These are phyloP conservation scores for Sylvia borin DNA, from an alignment of 2,797 vertebrate genomes.

Conservation along the genomic window DNA sequence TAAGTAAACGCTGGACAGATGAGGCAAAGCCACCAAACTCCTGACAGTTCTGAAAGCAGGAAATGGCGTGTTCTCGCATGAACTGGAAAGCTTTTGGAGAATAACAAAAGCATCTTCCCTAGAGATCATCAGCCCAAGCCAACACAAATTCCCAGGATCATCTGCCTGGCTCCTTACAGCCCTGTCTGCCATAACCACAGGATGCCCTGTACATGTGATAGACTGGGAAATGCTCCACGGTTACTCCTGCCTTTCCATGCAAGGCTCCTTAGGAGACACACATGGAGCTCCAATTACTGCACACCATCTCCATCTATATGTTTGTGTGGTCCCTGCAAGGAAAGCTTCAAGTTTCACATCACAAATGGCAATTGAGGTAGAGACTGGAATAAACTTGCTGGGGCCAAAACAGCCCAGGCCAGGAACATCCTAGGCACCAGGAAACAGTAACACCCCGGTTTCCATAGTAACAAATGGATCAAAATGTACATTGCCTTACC, in stretches of 20 bases:
- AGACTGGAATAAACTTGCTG: background rate
- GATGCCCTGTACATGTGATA: accelerated
- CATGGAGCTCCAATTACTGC: background rate
- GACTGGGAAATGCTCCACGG: background rate
- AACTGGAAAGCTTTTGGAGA: background rate
- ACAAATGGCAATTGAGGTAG: background rate
- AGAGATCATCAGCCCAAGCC: accelerated
- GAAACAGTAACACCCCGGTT: background rate
- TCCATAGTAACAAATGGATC: background rate
- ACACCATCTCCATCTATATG: background rate
- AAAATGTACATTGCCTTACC: slow-evolving; percentile 59
- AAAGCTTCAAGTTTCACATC: background rate
- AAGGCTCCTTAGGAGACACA: background rate
- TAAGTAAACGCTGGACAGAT: background rate
- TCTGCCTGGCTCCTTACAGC: background rate
- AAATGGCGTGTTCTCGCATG: background rate
- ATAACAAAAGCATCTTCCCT: background rate
- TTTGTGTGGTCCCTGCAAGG: background rate
- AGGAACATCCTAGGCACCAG: background rate
- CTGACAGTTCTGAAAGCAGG: background rate
- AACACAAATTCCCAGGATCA: background rate
- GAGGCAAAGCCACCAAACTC: background rate
- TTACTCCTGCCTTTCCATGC: background rate
- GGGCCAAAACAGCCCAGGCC: background rate
- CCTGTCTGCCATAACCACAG: background rate